These are phyloP conservation scores for Polypterus senegalus DNA, from an alignment of 2,113 vertebrate genomes.

Conservation along the genomic window DNA sequence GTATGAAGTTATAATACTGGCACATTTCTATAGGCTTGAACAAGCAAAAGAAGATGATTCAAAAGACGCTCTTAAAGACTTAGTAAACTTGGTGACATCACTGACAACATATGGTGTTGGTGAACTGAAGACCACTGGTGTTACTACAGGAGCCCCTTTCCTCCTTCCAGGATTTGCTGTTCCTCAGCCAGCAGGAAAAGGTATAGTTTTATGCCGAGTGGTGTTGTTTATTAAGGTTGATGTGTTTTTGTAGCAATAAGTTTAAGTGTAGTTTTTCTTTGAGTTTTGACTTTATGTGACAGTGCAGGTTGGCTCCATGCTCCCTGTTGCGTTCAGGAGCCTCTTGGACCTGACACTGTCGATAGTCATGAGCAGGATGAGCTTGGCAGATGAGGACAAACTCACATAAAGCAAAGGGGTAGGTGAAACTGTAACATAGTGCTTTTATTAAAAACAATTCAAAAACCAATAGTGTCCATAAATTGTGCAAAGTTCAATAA, in stretches of 20 bases:
- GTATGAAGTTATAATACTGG: too few relatives aligned
- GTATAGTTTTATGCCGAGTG: conserved; percentile 35
- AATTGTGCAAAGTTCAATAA: too few relatives aligned
- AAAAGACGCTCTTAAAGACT: conserved; percentile 87
- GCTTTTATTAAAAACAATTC: too few relatives aligned
- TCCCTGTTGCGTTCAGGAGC: too few relatives aligned
- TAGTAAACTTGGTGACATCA: conserved; percentile 90
- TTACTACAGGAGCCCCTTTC: conserved; percentile 90
- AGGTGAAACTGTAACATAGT: too few relatives aligned
- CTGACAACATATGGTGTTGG: conserved; percentile 82
- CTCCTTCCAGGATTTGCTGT: conserved; percentile 87
- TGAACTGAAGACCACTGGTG: conserved; percentile 81
- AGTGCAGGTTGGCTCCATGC: too few relatives aligned
- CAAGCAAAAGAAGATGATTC: conserved; percentile 91
- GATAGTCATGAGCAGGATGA: too few relatives aligned
- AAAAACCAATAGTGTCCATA: too few relatives aligned
- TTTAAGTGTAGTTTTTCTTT: neutral
- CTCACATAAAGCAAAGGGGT: too few relatives aligned
- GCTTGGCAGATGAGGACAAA: too few relatives aligned
- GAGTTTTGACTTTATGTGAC: too few relatives aligned
- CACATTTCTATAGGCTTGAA: conserved; percentile 64
- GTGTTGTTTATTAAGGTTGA: neutral
- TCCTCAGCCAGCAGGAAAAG: conserved; percentile 87
- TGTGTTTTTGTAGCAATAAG: neutral
- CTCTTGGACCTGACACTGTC: too few relatives aligned